These are phyloP conservation scores for Phalanger gymnotis DNA, from an alignment of 2,797 vertebrate genomes.

Conservation along the genomic window DNA sequence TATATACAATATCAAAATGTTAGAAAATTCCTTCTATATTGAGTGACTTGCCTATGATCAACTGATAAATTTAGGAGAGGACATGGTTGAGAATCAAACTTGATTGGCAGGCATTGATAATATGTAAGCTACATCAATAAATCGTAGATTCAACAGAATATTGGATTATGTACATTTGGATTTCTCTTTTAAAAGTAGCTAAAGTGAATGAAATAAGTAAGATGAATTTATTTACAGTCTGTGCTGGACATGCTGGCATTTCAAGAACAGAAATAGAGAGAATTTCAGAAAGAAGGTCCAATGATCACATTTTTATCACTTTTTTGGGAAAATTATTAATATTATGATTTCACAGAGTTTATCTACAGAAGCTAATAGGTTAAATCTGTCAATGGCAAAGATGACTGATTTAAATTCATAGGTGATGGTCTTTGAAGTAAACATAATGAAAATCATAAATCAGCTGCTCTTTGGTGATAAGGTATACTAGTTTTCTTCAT, in stretches of 20 bases:
- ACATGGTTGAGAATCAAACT: background rate
- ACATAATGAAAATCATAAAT: conserved; percentile 71
- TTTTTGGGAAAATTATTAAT: conserved; percentile 61
- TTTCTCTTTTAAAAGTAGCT: conserved; percentile 71
- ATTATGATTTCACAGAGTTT: conserved; percentile 63
- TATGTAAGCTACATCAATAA: background rate
- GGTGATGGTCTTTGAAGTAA: conserved; percentile 59
- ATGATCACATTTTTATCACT: conserved; percentile 39
- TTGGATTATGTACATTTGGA: background rate
- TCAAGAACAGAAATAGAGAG: conserved; percentile 53
- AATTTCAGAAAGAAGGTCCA: conserved; percentile 28
- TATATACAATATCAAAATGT: too few relatives aligned
- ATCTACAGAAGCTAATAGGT: conserved; percentile 41
- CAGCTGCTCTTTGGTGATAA: conserved; percentile 20
- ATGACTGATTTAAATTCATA: conserved; percentile 70
- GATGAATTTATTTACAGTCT: conserved; percentile 75
- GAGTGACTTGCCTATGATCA: background rate
- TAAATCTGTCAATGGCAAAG: conserved; percentile 60
- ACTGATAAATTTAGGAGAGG: background rate
- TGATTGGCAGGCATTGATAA: background rate
- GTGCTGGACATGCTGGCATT: conserved; percentile 54
- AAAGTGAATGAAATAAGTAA: conserved; percentile 38
- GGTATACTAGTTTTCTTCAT: conserved; percentile 44
- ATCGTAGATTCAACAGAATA: background rate
- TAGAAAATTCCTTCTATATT: background rate